Conservation (phyloP, 2,797 vertebrate species). For the Muscicapa comitata region DNA sequence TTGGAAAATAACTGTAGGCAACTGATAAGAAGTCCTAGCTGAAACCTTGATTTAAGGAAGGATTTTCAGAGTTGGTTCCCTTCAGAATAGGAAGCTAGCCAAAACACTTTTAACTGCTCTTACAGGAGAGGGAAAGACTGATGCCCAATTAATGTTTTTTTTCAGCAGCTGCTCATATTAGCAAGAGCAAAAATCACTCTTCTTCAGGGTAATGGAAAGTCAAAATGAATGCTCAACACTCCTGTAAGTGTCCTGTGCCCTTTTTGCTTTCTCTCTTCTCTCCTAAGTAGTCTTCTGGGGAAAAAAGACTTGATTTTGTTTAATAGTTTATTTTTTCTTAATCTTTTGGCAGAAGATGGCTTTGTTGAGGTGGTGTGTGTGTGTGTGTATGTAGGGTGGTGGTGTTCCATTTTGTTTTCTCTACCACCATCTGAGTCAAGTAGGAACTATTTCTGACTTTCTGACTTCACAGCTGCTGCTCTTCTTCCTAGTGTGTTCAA, state of each 20-base stretch:
- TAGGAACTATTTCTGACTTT: background rate
- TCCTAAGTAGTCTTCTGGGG: background rate
- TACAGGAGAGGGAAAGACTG: background rate
- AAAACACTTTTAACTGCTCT: background rate
- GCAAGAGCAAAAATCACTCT: background rate
- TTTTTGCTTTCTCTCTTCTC: background rate
- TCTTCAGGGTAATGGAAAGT: background rate
- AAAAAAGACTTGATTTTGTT: background rate
- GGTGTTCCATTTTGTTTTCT: background rate
- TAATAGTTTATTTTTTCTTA: background rate
- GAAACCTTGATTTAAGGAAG: background rate
- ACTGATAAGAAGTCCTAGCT: background rate
- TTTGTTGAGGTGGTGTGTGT: background rate
- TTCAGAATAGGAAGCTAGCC: background rate
- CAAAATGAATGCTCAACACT: background rate
- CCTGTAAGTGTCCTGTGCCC: accelerated
- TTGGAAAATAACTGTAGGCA: background rate
- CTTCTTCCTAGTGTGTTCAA: background rate
- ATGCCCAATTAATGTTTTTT: background rate
- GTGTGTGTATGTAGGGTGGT: background rate
- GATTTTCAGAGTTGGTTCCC: background rate
- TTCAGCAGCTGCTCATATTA: background rate
- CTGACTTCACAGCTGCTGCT: background rate
- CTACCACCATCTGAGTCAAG: background rate
- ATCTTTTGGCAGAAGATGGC: background rate